Percentiles rank a stretch among this genome's conserved stretches.
These are phyloP conservation scores for Oreohelix idahoensis DNA, from an alignment of 1,140 invertebrate species.

Conservation along the genomic window DNA sequence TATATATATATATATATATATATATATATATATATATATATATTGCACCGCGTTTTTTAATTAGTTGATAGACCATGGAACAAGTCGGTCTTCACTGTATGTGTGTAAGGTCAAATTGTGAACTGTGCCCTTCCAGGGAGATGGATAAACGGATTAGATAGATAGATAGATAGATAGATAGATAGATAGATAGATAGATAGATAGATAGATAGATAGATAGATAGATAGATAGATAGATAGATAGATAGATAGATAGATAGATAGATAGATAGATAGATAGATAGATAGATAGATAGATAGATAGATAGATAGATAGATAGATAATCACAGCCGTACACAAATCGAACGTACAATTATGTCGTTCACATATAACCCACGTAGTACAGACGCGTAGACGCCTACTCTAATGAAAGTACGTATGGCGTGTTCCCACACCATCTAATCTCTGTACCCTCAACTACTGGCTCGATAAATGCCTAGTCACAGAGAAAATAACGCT, in stretches of 20 bases:
- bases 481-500: neutral
- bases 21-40: neutral
- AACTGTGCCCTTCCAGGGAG: too few relatives aligned
- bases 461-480: conserved; percentile 11
- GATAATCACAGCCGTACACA: neutral
- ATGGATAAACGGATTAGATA: conserved; percentile 8
- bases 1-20: neutral
- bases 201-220: conserved; percentile 18
- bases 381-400: neutral
- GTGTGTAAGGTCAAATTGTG: too few relatives aligned
- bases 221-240: conserved; percentile 20
- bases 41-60: too few relatives aligned
- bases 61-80: too few relatives aligned
- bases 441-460: neutral
- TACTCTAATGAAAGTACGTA: neutral
- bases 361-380: neutral
- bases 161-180: conserved; percentile 25
- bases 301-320: too few relatives aligned
- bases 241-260: conserved; percentile 25
- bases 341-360: neutral
- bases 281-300: conserved; percentile 2
- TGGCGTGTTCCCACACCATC: neutral
- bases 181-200: neutral
- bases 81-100: too few relatives aligned
- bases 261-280: conserved; percentile 10